phyloP scores from a whole-genome alignment of 2,113 vertebrate species.

The Oceanites oceanicus region DNA sequence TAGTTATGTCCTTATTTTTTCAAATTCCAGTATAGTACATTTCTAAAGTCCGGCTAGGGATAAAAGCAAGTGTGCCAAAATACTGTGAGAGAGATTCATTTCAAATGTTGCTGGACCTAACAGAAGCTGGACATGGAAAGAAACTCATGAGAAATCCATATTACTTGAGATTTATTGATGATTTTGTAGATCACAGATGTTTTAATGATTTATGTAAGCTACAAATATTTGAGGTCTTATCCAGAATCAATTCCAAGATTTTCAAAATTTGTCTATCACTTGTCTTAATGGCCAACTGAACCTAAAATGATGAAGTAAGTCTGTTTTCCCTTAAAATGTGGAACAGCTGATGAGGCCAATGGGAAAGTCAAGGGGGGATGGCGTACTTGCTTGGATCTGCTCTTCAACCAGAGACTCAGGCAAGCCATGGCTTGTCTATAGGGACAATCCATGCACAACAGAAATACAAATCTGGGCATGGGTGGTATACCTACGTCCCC shows the following conservation, averaged over 20 bases:
- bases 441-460: neutral
- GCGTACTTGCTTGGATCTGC: neutral
- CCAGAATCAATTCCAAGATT: neutral
- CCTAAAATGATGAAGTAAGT: neutral
- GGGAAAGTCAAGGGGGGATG: neutral
- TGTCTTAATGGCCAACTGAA: neutral
- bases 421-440: neutral
- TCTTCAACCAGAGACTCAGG: neutral
- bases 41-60: neutral
- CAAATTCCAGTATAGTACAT: neutral
- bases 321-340: neutral
- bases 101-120: constrained; percentile 25
- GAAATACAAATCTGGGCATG: neutral
- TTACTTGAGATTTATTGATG: neutral
- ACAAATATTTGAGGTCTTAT: neutral
- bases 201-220: neutral
- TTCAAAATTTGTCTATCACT: constrained; percentile 3
- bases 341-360: neutral
- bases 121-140: constrained; percentile 8
- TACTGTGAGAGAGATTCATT: neutral
- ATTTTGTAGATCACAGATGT: neutral
- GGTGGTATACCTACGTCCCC: neutral
- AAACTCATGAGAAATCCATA: constrained; percentile 10
- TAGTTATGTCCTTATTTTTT: neutral
- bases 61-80: constrained; percentile 10